Evolutionary conservation across 2,888 invertebrate genomes (phyloP).

Genomic region (Drosophila sordidula): DNA sequence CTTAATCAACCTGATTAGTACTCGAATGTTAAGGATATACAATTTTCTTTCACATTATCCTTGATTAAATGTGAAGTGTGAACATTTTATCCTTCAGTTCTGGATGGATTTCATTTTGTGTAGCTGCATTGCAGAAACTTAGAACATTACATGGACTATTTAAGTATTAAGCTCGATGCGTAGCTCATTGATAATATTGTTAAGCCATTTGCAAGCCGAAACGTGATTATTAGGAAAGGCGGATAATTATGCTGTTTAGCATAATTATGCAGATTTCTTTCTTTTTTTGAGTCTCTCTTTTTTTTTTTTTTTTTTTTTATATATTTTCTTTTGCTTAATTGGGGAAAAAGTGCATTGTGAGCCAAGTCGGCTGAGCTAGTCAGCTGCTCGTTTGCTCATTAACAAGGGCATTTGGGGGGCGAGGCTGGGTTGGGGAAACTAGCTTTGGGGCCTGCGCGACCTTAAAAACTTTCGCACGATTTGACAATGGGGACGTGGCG

Average conservation of each 20-base stretch:
- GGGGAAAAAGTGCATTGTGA: slow-evolving; percentile 11
- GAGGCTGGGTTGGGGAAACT: slow-evolving; percentile 6
- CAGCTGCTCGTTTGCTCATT: slow-evolving; percentile 29
- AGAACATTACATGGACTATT: too few relatives aligned
- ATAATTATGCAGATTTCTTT: slow-evolving; percentile 13
- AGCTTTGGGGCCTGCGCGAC: slow-evolving; percentile 43
- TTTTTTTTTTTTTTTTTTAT: background rate
- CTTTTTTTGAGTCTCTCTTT: background rate
- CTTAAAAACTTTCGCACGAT: slow-evolving; percentile 68
- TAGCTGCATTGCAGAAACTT: too few relatives aligned
- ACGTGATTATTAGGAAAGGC: slow-evolving; percentile 8
- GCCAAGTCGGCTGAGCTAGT: slow-evolving; percentile 11
- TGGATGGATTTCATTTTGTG: too few relatives aligned
- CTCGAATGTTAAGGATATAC: too few relatives aligned
- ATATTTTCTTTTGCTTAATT: background rate
- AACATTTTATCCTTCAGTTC: too few relatives aligned
- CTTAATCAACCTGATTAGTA: too few relatives aligned
- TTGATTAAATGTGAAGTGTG: too few relatives aligned
- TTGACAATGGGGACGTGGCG: slow-evolving; percentile 58
- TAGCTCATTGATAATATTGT: slow-evolving; percentile 8
- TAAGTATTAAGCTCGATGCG: too few relatives aligned
- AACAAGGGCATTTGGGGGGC: slow-evolving; percentile 17
- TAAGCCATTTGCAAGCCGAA: slow-evolving; percentile 4
- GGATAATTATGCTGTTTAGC: slow-evolving; percentile 4
- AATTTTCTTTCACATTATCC: too few relatives aligned